Conservation (phyloP, 2,888 invertebrate genomes). For the Aspidapion aeneum region DNA sequence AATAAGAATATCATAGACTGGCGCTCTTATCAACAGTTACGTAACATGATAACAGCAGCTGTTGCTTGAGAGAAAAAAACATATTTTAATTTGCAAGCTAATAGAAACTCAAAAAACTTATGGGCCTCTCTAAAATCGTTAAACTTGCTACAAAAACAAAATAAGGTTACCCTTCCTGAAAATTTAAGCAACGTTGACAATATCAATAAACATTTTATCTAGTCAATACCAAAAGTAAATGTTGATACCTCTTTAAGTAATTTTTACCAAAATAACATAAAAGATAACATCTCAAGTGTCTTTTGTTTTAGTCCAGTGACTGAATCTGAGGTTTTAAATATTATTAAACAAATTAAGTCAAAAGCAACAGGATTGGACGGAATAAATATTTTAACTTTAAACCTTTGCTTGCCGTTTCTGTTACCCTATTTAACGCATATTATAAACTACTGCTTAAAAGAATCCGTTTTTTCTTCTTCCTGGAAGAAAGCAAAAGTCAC, state of each 20-base stretch:
- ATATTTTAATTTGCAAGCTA: neutral
- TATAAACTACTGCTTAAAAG: slow-evolving; percentile 10
- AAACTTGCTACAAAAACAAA: slow-evolving; percentile 2
- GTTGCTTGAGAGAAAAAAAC: neutral
- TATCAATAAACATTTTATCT: neutral
- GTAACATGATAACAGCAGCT: neutral
- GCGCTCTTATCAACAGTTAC: neutral
- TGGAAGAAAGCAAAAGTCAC: slow-evolving; percentile 6
- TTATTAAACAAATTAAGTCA: no score
- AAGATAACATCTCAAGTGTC: neutral
- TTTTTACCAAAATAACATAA: neutral
- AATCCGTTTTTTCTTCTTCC: slow-evolving; percentile 6
- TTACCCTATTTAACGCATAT: slow-evolving; percentile 16
- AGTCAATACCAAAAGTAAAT: neutral
- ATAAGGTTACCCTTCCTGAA: neutral
- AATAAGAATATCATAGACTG: slow-evolving; percentile 10
- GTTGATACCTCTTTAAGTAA: neutral
- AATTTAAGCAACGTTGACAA: neutral
- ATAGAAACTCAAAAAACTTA: neutral
- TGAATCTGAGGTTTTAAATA: no score
- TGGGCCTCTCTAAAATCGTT: neutral
- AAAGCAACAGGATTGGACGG: no score
- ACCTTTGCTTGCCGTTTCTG: slow-evolving; percentile 14
- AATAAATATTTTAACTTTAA: slow-evolving; percentile 14
- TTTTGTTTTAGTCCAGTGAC: neutral